Evolutionary conservation across 2,888 invertebrate genomes (phyloP), one percentile per base, ranked within the genome.

Genomic region (Pardosa pseudoannulata): DNA sequence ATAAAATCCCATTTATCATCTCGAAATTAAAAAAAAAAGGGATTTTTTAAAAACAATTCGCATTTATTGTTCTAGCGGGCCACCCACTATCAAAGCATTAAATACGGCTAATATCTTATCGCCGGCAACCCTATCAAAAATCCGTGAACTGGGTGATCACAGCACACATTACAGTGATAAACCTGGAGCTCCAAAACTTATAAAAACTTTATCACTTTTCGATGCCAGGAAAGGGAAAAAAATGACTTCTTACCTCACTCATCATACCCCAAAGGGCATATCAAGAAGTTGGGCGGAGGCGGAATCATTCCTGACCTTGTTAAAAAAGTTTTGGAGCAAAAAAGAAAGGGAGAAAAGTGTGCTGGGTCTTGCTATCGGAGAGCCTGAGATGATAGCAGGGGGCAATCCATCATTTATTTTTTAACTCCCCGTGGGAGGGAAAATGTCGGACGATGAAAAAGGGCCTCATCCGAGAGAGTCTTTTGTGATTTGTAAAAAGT

Each of bases 221-320:
- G 23, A 19, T 23, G 5, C 23, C 1, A 56, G 23, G 23, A 23
- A 11, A 56, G 7, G 46, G 46, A 46, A 16, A n/a, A n/a, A n/a
- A 2, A 16, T 46, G 16, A 13, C 23, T 46, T 23, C 23, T 23
- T 56, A 2, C 56, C 23, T 56, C 56, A 56, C 56, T 46, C 41
- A 16, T 2, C 16, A 16, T 46, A 46, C 23, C 56, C 56, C 23
- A 56, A 56, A 56, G 56, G 56, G 23, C 56, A 56, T 56, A 56
- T 56, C 56, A 56, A 56, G 56, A 56, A 56, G 56, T 56, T 56
- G 23, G 56, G 23, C 11, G 56, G 56, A 56, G 56, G 23, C 56
- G 23, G 23, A 23, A 23, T 56, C 56, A 11, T 56, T 23, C 56
- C 56, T 56, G 56, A 56, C 56, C 56, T 56, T 56, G 56, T 56